A percentile compares a stretch with the other conserved stretches of the same genome.
These are phyloP conservation scores for Holcopasites calliopsidis DNA, from an alignment of 1,140 invertebrate species.

Conservation along the genomic window DNA sequence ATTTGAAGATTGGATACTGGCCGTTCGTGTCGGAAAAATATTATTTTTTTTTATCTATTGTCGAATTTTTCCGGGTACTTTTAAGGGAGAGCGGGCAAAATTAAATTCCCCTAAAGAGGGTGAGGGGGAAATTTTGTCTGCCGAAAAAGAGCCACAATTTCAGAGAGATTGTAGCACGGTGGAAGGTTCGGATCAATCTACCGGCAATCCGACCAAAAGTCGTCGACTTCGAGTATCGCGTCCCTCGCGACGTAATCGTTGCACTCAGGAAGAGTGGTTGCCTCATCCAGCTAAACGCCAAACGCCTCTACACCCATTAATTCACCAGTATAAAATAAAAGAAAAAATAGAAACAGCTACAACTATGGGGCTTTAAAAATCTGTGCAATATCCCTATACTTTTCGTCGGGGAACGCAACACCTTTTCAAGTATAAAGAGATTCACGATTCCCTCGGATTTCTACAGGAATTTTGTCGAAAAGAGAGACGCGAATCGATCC, in stretches of 20 bases:
- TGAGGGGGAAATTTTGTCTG: background rate
- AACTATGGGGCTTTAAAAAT: background rate
- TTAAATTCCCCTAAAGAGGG: background rate
- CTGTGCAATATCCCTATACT: background rate
- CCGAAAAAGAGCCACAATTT: slow-evolving; percentile 5
- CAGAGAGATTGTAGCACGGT: slow-evolving; percentile 26
- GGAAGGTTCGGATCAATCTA: slow-evolving; percentile 29
- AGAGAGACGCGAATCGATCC: slow-evolving; percentile 43
- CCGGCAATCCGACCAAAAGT: slow-evolving; percentile 43
- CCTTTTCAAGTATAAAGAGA: too few species aligned
- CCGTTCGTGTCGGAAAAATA: slow-evolving; percentile 6
- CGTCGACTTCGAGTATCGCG: slow-evolving; percentile 36
- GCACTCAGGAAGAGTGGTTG: slow-evolving; percentile 43
- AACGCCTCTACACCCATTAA: slow-evolving; percentile 43
- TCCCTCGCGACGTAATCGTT: slow-evolving; percentile 46
- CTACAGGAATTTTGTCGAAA: slow-evolving; percentile 16
- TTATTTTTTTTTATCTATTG: background rate
- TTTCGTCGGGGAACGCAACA: too few species aligned
- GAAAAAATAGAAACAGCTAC: background rate
- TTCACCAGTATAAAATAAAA: background rate
- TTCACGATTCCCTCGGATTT: slow-evolving; percentile 19
- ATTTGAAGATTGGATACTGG: slow-evolving; percentile 41
- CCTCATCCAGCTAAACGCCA: slow-evolving; percentile 32
- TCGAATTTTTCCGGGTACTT: background rate
- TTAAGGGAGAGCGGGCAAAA: background rate